A percentile compares a stretch with the other conserved stretches of the same genome.
Conservation (phyloP, 2,113 vertebrate genomes). For the Mystacornis crossleyi region DNA sequence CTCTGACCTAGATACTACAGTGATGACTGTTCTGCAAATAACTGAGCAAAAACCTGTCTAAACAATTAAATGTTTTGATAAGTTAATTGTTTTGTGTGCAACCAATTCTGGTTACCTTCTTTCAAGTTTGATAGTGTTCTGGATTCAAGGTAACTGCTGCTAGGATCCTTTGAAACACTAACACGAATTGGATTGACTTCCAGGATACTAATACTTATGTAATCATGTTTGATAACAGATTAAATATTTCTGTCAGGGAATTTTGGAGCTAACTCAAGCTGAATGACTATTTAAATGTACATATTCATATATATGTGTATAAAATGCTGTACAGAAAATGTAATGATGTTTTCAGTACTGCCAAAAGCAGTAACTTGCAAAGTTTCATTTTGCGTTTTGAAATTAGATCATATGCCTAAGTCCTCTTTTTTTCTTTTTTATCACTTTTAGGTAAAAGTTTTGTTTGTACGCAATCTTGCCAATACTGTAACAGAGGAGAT, state of each 20-base stretch:
- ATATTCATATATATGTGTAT: neutral
- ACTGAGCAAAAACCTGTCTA: neutral
- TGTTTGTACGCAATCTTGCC: conserved; percentile 96
- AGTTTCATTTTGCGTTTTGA: neutral
- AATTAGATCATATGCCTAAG: neutral
- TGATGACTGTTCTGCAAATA: conserved; percentile 25
- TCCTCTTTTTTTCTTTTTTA: neutral
- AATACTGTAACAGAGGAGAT: conserved; percentile 95
- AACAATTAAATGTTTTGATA: conserved; percentile 6
- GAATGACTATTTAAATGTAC: neutral
- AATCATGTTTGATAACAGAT: neutral
- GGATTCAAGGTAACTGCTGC: neutral
- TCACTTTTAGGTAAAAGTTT: conserved; percentile 87
- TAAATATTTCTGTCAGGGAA: neutral
- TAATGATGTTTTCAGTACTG: neutral
- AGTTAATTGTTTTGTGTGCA: neutral
- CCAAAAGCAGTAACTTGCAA: neutral
- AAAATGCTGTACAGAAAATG: neutral
- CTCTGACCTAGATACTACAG: conserved; percentile 26
- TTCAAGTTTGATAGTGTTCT: neutral
- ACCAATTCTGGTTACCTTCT: neutral
- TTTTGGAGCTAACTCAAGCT: neutral
- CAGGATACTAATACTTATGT: neutral
- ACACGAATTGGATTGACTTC: neutral
- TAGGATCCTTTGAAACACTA: neutral